These are phyloP conservation scores for Petrocephalus schoutedeni DNA, from an alignment of 2,797 vertebrate species.

Conservation along the genomic window DNA sequence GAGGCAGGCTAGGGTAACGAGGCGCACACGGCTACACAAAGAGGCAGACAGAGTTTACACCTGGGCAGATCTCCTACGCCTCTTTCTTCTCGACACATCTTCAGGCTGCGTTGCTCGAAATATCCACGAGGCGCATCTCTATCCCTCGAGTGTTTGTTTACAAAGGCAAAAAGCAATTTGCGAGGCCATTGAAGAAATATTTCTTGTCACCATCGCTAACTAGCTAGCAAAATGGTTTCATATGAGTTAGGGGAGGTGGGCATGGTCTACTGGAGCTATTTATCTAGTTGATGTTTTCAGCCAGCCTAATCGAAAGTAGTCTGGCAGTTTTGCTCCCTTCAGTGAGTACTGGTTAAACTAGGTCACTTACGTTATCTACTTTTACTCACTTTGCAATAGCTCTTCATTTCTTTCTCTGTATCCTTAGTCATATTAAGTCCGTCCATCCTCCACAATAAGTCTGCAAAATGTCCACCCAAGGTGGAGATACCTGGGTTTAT, in stretches of 20 bases:
- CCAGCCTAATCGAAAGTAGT: constrained; percentile 3
- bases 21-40: constrained; percentile 8
- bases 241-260: not conserved
- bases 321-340: not conserved
- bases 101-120: not conserved
- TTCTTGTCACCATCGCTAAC: not conserved
- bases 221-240: constrained; percentile 25
- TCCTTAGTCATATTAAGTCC: not conserved
- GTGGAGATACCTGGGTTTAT: not conserved
- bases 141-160: not conserved
- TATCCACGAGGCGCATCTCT: not conserved
- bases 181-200: not conserved
- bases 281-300: not conserved
- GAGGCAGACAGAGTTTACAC: not conserved
- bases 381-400: not conserved
- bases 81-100: not conserved
- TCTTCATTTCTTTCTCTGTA: not conserved
- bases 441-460: not conserved
- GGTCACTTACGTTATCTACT: not conserved
- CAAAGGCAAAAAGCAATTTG: not conserved
- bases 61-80: not conserved
- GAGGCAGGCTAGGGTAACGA: constrained; percentile 22
- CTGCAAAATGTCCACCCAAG: not conserved
- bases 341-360: not conserved
- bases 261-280: not conserved